A percentile compares a stretch with the other conserved stretches of the same genome.
Evolutionary conservation across 2,797 vertebrate species (phyloP).

Genomic region (Platalea minor): DNA sequence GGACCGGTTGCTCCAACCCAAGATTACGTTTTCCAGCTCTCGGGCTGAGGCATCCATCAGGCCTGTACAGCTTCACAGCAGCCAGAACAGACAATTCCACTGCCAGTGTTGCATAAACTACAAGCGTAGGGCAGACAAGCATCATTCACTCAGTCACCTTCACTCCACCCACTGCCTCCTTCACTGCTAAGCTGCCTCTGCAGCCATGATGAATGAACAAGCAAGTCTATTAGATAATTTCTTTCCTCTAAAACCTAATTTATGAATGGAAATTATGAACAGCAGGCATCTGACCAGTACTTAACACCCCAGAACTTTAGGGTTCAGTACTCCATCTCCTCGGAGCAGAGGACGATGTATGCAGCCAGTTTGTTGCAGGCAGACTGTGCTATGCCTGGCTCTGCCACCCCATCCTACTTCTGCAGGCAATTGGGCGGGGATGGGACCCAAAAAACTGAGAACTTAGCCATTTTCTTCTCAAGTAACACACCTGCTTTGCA

Average conservation of each 20-base stretch:
- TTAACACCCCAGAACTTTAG: not conserved
- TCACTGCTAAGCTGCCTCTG: not conserved
- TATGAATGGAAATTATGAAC: not conserved
- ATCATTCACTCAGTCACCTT: not conserved
- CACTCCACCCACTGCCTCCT: not conserved
- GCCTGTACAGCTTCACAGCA: not conserved
- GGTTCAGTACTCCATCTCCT: not conserved
- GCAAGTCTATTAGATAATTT: not conserved
- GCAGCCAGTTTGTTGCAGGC: not conserved
- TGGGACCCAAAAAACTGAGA: not conserved
- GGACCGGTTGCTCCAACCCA: not conserved
- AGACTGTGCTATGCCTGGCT: not conserved
- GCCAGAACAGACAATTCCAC: not conserved
- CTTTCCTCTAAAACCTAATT: not conserved
- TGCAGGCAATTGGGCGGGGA: not conserved
- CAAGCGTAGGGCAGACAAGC: accelerated
- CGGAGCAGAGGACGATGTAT: accelerated
- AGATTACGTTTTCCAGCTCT: not conserved
- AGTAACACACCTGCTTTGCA: not conserved
- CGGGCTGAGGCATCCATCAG: not conserved
- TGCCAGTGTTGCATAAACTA: not conserved
- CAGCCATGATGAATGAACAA: not conserved
- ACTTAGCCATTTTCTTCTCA: not conserved
- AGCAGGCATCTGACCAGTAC: not conserved
- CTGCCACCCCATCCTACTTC: not conserved